These are phyloP conservation scores for Machaerirhynchus nigripectus DNA, from an alignment of 2,113 vertebrate species.

Conservation along the genomic window DNA sequence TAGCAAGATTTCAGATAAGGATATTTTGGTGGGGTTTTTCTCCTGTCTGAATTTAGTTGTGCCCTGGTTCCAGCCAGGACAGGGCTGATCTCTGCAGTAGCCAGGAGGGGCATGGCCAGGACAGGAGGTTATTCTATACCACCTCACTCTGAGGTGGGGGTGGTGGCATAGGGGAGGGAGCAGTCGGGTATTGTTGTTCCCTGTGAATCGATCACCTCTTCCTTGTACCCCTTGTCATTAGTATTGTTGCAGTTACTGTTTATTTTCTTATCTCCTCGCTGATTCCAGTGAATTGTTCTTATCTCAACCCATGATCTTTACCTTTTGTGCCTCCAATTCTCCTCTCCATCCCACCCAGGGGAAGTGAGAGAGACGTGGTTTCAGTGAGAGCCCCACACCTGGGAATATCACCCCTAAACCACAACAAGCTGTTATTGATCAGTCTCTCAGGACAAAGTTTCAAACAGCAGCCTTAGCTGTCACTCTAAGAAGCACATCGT, in stretches of 20 bases:
- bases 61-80: neutral
- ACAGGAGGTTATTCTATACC: neutral
- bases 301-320: neutral
- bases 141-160: no score
- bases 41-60: neutral
- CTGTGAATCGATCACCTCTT: neutral
- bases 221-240: neutral
- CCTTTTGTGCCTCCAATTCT: neutral
- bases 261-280: neutral
- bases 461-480: neutral
- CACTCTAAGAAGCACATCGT: neutral
- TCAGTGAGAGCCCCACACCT: neutral
- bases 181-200: accelerated
- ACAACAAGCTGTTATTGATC: neutral
- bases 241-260: neutral
- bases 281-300: neutral
- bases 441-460: neutral
- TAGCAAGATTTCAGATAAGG: neutral
- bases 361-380: neutral
- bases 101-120: neutral
- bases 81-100: neutral
- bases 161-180: neutral
- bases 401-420: neutral
- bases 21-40: accelerated
- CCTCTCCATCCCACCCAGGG: neutral